Base-by-base conservation (phyloP, 2,797 vertebrate species). In the Aplochiton taeniatus region DNA sequence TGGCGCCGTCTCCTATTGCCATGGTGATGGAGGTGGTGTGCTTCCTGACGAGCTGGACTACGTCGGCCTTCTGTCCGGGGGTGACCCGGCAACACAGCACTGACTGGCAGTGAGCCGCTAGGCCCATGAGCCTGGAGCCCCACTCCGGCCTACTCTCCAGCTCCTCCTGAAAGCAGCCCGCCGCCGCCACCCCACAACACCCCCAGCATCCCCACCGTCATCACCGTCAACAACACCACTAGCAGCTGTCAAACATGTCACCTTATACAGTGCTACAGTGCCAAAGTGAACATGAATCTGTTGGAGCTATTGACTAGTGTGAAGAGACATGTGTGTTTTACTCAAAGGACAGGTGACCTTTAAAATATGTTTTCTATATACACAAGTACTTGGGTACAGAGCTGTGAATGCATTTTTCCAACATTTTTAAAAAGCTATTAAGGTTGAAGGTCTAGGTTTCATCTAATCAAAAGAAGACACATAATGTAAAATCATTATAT, bases 31-130 rank as follows among this genome's bases (percentile, higher is more conserved):
- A 91, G 0, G 79, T 62, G 69, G 90, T 92, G 90, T 97, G 87
- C 53, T 93, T 96, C 87, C 91, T 93, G 74, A 98, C 92, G 86
- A 98, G 74, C 0, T 86, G 83, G 52, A 98, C 93, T 0, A 98
- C 77, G 61, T 93, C 79, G 0, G 96, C 94, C 79, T 98, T 98
- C 91, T 99, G 97, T 58, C 92, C 93, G 31, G 97, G 97, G 0
- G 96, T 98, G 20, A 97, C 95, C 0, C 96, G 91, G 82, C 96
- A 98, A 83, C 97, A 99, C 66, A 98, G 90, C 73, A 99, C 95
- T 0, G 95, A 93, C 73, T 95, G 93, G 79, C 96, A 99, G 51
- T 77, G 75, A 5, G 80, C 79, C 4, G 95, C 94, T 80, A 98
- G 70, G 1, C 90, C 91, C 82, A 97, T 92, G 0, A 99, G 97